These are phyloP conservation scores for Nesometra sesokonis DNA, from an alignment of 35 echinoderm and acorn worm species.

Conservation along the genomic window DNA sequence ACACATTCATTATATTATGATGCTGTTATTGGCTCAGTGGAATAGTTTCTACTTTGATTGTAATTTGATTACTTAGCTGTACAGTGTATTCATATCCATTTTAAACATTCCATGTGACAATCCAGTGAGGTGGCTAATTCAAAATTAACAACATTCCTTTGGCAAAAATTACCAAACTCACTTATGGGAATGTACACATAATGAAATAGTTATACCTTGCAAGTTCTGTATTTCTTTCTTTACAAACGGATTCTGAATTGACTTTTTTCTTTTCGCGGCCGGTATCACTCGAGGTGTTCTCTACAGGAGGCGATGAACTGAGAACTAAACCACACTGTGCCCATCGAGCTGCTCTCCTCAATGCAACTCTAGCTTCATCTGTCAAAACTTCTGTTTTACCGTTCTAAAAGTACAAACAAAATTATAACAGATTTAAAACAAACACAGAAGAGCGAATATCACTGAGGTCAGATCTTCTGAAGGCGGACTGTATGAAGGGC, in stretches of 20 bases:
- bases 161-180: no score
- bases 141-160: neutral
- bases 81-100: no score
- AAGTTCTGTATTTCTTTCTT: conserved; percentile 69
- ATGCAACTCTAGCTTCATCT: conserved; percentile 44
- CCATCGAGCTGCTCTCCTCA: conserved; percentile 50
- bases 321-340: conserved; percentile 59
- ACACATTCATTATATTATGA: no score
- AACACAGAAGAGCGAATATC: no score
- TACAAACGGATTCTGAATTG: conserved; percentile 46
- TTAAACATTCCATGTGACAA: no score
- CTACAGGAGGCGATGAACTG: conserved; percentile 45
- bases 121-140: no score
- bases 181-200: no score
- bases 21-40: no score
- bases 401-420: conserved; percentile 11
- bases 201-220: conserved; percentile 42
- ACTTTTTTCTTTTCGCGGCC: conserved; percentile 61
- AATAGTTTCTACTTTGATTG: no score
- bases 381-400: conserved; percentile 71
- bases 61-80: no score
- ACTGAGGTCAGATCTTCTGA: no score
- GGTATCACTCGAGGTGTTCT: conserved; percentile 27
- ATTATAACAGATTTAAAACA: neutral
- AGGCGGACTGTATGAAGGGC: no score